Evolutionary conservation across 2,113 vertebrate genomes (phyloP).

Genomic region (crab-eating macaque (Macaca fascicularis)): T2T-MFA8v1.1 NC_088385.1:19497501-19498000

Average conservation of each 20-base stretch:
- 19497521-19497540: not conserved
- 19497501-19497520: not conserved
- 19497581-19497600: not conserved
- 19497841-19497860: not conserved
- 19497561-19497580: not conserved
- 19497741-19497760: not conserved
- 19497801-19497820: not conserved
- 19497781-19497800: not conserved
- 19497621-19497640: not conserved
- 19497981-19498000: slow-evolving; percentile 9
- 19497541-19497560: not conserved
- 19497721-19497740: not conserved
- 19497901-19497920: not conserved
- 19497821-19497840: not conserved
- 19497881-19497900: not conserved
- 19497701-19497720: not conserved
- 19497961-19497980: slow-evolving; percentile 45
- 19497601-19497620: not conserved
- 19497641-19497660: not conserved
- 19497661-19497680: not conserved
- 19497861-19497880: not conserved
- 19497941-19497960: not conserved
- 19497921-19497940: slow-evolving; percentile 12
- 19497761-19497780: not conserved
- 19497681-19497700: not conserved